phyloP scores from a whole-genome alignment of 2,888 invertebrate genomes.

The Sipha maydis region DNA sequence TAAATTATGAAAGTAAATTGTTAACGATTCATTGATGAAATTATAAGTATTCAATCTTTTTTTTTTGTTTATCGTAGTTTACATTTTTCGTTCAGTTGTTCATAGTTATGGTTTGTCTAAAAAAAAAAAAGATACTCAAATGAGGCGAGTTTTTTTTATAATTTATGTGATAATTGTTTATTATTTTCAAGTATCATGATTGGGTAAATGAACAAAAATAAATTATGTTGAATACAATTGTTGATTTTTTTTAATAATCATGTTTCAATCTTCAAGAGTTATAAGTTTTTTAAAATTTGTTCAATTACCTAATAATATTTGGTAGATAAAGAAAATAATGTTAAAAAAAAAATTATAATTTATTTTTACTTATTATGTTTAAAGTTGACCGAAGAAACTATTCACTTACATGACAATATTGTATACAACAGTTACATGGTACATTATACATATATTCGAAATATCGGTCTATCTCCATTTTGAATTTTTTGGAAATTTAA shows the following conservation, averaged over 20 bases:
- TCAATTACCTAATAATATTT: neutral
- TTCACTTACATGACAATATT: no score
- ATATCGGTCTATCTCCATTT: no score
- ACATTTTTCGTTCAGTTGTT: no score
- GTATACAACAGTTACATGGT: no score
- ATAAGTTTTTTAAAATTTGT: neutral
- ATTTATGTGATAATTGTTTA: neutral
- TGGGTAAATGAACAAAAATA: neutral
- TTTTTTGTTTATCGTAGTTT: no score
- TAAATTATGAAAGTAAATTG: constrained; percentile 22
- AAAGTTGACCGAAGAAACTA: no score
- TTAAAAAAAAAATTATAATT: neutral
- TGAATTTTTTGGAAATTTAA: no score
- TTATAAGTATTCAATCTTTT: no score
- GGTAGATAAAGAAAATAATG: neutral
- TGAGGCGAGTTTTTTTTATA: no score
- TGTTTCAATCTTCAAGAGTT: neutral
- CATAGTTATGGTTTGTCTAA: no score
- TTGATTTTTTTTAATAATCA: neutral
- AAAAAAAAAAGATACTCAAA: no score
- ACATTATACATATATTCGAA: no score
- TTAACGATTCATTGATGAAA: neutral
- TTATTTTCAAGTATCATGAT: neutral
- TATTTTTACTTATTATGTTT: neutral
- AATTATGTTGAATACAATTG: neutral